phyloP scores from a whole-genome alignment of 2,888 invertebrate genomes.

The Gastrophysa polygoni region DNA sequence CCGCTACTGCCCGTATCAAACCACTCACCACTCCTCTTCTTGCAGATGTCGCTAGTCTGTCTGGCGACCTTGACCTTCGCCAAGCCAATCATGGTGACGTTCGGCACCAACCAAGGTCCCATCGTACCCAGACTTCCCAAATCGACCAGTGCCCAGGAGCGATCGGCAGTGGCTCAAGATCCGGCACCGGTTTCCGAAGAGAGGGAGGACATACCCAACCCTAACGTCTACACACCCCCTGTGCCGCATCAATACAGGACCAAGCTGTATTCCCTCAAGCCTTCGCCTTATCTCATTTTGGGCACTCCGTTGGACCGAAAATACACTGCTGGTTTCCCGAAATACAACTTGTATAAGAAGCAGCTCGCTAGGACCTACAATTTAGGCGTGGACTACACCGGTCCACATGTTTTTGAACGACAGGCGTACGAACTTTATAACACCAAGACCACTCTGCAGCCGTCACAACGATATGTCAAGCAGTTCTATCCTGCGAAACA shows the following conservation, averaged over 20 bases:
- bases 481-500: conserved; percentile 20
- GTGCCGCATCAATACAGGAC: conserved; percentile 52
- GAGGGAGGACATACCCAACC: conserved; percentile 53
- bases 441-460: conserved; percentile 42
- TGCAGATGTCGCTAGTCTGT: conserved; percentile 48
- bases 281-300: conserved; percentile 47
- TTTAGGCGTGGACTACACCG: conserved; percentile 51
- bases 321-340: conserved; percentile 49
- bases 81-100: conserved; percentile 56
- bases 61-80: conserved; percentile 44
- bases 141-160: conserved; percentile 31
- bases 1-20: neutral
- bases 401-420: conserved; percentile 55
- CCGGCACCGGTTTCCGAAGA: conserved; percentile 55
- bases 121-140: conserved; percentile 48
- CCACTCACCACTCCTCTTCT: conserved; percentile 35
- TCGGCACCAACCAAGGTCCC: conserved; percentile 56
- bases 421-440: conserved; percentile 50
- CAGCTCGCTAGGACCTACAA: conserved; percentile 43
- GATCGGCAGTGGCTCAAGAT: conserved; percentile 35
- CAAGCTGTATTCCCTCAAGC: conserved; percentile 46
- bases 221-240: conserved; percentile 50
- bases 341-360: conserved; percentile 48
- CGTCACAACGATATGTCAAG: conserved; percentile 42
- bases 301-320: conserved; percentile 55